These are phyloP conservation scores for Falco berigora DNA, from an alignment of 2,797 vertebrate species.

Conservation along the genomic window DNA sequence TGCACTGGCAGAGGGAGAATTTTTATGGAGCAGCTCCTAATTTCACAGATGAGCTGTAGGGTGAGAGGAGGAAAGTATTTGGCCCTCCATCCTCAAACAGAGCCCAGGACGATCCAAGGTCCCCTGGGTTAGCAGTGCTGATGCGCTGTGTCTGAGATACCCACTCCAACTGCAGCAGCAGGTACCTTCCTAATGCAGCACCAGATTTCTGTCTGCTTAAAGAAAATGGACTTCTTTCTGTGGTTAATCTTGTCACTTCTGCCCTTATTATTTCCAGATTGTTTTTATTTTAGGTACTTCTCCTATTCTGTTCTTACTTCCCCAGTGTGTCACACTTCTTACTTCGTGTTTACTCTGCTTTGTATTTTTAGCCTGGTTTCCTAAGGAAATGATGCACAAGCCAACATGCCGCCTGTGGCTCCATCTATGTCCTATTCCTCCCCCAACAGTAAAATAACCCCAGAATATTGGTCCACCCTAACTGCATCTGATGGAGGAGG, in stretches of 20 bases:
- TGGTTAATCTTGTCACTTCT: background rate
- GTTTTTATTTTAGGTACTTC: conserved; percentile 31
- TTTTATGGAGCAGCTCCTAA: background rate
- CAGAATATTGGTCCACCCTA: background rate
- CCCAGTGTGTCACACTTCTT: background rate
- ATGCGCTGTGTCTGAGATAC: accelerated
- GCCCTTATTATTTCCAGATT: background rate
- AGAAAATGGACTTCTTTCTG: background rate
- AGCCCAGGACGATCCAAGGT: background rate
- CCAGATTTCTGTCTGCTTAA: background rate
- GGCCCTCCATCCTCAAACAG: background rate
- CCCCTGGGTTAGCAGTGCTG: too few species aligned
- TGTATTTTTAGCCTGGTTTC: conserved; percentile 29
- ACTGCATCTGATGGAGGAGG: background rate
- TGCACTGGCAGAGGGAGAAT: background rate
- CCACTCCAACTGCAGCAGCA: background rate
- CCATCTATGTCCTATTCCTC: background rate
- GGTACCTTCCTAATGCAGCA: background rate
- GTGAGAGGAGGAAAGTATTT: background rate
- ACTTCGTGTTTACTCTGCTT: background rate
- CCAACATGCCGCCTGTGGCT: background rate
- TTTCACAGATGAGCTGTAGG: background rate
- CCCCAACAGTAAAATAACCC: accelerated
- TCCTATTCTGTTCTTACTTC: conserved; percentile 19
- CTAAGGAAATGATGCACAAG: conserved; percentile 25